A percentile compares a stretch with the other conserved stretches of the same genome.
Conservation (phyloP, 2,888 invertebrate species). For the Epinotia nisella region DNA sequence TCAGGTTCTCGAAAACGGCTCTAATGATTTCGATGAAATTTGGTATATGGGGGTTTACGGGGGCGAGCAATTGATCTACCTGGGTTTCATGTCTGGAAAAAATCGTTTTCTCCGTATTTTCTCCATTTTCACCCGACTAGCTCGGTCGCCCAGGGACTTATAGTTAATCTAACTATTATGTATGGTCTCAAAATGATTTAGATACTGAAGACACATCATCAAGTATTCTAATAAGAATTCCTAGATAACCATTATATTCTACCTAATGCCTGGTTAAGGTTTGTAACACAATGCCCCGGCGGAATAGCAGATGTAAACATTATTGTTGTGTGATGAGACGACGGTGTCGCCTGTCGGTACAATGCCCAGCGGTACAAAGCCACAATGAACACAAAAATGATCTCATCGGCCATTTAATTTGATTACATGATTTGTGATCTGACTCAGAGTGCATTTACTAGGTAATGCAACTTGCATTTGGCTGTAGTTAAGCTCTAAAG, state of each 20-base stretch:
- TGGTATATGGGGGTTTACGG: no score
- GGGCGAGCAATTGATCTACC: no score
- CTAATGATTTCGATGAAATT: no score
- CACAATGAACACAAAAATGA: slow-evolving; percentile 56
- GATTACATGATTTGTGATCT: slow-evolving; percentile 44
- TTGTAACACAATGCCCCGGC: slow-evolving; percentile 18
- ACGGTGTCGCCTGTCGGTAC: slow-evolving; percentile 37
- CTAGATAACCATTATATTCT: background rate
- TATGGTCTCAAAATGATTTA: background rate
- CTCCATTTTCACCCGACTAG: no score
- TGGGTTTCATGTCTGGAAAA: no score
- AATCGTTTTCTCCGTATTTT: no score
- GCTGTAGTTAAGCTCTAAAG: background rate
- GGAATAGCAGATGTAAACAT: slow-evolving; percentile 35
- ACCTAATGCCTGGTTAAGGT: slow-evolving; percentile 2
- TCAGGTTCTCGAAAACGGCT: no score
- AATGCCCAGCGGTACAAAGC: slow-evolving; percentile 32
- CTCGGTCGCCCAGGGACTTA: no score
- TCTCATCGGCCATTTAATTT: slow-evolving; percentile 62
- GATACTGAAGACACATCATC: background rate
- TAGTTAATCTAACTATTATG: no score
- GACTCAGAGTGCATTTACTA: slow-evolving; percentile 46
- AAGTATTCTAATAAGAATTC: background rate
- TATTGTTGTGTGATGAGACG: slow-evolving; percentile 37
- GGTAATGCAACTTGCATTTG: slow-evolving; percentile 27